phyloP scores from a whole-genome alignment of 2,888 invertebrate species.

The Lapara coniferarum region DNA sequence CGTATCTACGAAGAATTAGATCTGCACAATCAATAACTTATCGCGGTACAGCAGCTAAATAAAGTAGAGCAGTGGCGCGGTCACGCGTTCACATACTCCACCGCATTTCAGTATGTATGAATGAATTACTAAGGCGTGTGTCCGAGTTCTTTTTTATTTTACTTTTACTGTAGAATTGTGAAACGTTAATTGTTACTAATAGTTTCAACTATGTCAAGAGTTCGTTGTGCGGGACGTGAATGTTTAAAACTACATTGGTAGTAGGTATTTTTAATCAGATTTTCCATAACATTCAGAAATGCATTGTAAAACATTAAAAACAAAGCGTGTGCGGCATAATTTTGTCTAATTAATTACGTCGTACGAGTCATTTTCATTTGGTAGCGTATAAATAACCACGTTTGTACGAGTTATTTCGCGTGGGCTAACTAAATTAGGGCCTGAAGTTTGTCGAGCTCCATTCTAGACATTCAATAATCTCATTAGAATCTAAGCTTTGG shows the following conservation, averaged over 20 bases:
- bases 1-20: conserved; percentile 47
- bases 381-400: not conserved
- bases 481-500: conserved; percentile 4
- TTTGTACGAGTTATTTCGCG: conserved; percentile 7
- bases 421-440: conserved; percentile 1
- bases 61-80: conserved; percentile 41
- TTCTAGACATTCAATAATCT: conserved; percentile 8
- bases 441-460: conserved; percentile 1
- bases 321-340: not conserved
- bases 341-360: not conserved
- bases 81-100: conserved; percentile 17
- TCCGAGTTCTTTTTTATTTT: conserved; percentile 20
- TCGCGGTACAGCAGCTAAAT: conserved; percentile 40
- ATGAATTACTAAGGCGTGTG: conserved; percentile 18
- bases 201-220: conserved; percentile 2
- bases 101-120: conserved; percentile 18
- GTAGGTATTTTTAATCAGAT: not conserved
- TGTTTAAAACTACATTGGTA: not conserved
- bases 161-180: conserved; percentile 19
- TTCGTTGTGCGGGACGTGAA: not conserved
- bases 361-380: conserved; percentile 7
- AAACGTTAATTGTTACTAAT: not conserved
- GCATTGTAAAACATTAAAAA: not conserved
- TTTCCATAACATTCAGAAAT: conserved; percentile 1
- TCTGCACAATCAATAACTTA: conserved; percentile 51